A percentile compares a stretch with the other conserved stretches of the same genome.
Evolutionary conservation across 2,888 invertebrate species (phyloP).

Genomic region (Orchesellides sinensis): DNA sequence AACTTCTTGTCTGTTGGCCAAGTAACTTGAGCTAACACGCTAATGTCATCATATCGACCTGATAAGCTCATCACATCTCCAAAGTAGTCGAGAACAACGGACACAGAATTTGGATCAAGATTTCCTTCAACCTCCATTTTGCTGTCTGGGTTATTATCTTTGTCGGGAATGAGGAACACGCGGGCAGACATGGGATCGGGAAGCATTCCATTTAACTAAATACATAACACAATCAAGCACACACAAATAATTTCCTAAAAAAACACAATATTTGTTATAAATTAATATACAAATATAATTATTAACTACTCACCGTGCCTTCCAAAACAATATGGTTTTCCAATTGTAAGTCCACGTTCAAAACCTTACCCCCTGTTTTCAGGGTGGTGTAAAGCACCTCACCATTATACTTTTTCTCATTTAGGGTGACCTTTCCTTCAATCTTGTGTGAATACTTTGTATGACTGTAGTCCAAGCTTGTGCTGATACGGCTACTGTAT

Average conservation of each 20-base stretch:
- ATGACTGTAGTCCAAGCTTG: conserved; percentile 71
- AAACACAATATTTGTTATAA: neutral
- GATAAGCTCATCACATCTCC: conserved; percentile 58
- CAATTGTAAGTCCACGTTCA: conserved; percentile 74
- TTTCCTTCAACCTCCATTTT: conserved; percentile 70
- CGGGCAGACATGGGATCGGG: conserved; percentile 58
- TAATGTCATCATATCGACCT: conserved; percentile 62
- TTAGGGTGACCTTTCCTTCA: conserved; percentile 72
- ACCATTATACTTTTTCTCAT: conserved; percentile 73
- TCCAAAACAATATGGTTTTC: conserved; percentile 73
- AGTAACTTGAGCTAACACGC: conserved; percentile 38
- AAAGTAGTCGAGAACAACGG: conserved; percentile 66
- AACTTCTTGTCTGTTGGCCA: conserved; percentile 63
- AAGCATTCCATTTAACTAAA: conserved; percentile 67
- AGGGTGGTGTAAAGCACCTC: conserved; percentile 60
- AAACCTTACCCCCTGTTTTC: conserved; percentile 57
- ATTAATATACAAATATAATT: neutral
- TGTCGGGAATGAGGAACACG: conserved; percentile 72
- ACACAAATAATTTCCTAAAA: conserved; percentile 1
- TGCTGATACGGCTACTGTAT: conserved; percentile 67
- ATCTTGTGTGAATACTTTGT: conserved; percentile 70
- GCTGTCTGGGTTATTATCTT: conserved; percentile 68
- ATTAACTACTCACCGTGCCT: conserved; percentile 70
- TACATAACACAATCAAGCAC: conserved; percentile 6
- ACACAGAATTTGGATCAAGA: conserved; percentile 42